phyloP scores from a whole-genome alignment of 2,113 vertebrate species.

The Protobothrops flavoviridis region DNA sequence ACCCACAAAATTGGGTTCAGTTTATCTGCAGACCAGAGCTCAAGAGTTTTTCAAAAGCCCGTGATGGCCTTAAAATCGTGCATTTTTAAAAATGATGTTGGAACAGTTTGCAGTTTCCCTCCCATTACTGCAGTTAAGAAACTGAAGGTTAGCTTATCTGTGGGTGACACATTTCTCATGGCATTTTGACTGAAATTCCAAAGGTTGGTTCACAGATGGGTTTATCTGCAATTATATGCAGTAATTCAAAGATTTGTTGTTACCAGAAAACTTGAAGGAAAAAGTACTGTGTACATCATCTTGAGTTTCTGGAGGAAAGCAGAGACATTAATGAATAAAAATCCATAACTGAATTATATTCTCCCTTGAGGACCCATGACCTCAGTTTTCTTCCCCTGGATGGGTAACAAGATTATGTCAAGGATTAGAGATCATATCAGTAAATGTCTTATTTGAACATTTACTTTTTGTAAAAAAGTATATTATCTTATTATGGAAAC shows the following conservation, averaged over 20 bases:
- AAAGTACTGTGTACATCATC: neutral
- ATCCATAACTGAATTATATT: neutral
- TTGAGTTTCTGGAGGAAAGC: neutral
- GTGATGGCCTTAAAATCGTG: neutral
- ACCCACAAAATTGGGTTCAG: neutral
- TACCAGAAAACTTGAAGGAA: neutral
- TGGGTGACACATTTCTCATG: neutral
- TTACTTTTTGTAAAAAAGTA: neutral
- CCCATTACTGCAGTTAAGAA: neutral
- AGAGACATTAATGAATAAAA: neutral
- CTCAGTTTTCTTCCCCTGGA: neutral
- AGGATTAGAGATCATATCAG: neutral
- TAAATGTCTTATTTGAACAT: neutral
- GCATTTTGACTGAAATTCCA: neutral
- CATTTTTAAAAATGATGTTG: neutral
- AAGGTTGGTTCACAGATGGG: neutral
- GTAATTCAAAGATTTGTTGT: neutral
- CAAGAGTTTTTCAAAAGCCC: neutral
- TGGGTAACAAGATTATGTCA: neutral
- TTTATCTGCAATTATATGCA: neutral
- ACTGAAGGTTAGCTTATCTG: neutral
- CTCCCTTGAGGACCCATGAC: neutral
- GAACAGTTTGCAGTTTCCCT: neutral
- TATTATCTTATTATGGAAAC: neutral
- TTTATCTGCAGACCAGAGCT: neutral